phyloP scores from a whole-genome alignment of 2,113 vertebrate species.

The Zapus hudsonius region DNA sequence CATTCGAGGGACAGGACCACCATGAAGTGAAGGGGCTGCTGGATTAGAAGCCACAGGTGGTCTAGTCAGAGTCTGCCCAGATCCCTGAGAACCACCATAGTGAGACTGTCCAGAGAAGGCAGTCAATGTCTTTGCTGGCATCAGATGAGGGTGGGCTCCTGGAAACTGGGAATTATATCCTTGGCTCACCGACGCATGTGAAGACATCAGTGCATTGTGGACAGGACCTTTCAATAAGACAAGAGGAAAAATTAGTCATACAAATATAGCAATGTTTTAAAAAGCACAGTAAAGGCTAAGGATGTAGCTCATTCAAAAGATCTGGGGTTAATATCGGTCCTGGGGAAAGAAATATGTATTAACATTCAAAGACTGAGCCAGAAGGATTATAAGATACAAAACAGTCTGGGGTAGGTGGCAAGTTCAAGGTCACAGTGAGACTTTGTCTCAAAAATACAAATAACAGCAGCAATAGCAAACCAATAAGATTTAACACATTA shows the following conservation, averaged over 20 bases:
- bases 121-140: conserved; percentile 86
- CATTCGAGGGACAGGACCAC: conserved; percentile 79
- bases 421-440: not conserved
- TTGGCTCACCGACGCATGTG: conserved; percentile 81
- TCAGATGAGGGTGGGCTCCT: conserved; percentile 85
- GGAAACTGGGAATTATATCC: conserved; percentile 86
- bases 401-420: too few relatives aligned
- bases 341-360: not conserved
- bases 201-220: conserved; percentile 88
- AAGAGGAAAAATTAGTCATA: conserved; percentile 65
- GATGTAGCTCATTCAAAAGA: not conserved
- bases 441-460: not conserved
- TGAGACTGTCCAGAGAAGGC: conserved; percentile 86
- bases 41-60: conserved; percentile 84
- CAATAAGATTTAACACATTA: too few relatives aligned
- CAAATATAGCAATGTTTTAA: conserved; percentile 43
- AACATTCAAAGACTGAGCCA: not conserved
- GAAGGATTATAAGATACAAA: too few relatives aligned
- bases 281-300: not conserved
- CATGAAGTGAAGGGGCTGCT: conserved; percentile 71
- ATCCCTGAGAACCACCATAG: conserved; percentile 87
- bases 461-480: too few relatives aligned
- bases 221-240: conserved; percentile 90
- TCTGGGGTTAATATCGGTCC: not conserved
- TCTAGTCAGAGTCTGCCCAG: conserved; percentile 86